A percentile compares a stretch with the other conserved stretches of the same genome.
phyloP scores from a whole-genome alignment of 2,113 vertebrate genomes.

The Mionectes macconnelli region DNA sequence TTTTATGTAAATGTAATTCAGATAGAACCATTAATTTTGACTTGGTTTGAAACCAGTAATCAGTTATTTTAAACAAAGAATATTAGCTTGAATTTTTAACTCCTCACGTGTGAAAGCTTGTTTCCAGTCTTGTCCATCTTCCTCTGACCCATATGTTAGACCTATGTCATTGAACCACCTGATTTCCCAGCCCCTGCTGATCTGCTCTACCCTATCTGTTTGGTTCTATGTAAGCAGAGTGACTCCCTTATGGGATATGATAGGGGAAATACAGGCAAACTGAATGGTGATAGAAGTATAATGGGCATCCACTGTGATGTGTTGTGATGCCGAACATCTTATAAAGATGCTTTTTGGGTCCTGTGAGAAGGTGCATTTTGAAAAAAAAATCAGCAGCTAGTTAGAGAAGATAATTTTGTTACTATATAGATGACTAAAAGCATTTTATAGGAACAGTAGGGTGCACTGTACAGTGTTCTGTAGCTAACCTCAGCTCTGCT shows the following conservation, averaged over 20 bases:
- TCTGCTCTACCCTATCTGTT: background rate
- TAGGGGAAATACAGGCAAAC: background rate
- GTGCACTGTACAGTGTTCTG: background rate
- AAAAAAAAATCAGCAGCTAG: fast-evolving
- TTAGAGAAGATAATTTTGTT: background rate
- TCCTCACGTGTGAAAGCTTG: background rate
- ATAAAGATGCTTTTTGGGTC: background rate
- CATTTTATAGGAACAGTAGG: background rate
- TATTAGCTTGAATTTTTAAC: background rate
- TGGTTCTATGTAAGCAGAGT: background rate
- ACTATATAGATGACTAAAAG: background rate
- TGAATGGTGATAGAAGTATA: background rate
- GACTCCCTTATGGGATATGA: background rate
- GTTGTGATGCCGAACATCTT: background rate
- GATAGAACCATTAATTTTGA: background rate
- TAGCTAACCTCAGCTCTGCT: background rate
- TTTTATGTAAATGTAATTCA: background rate
- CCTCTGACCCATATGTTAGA: fast-evolving
- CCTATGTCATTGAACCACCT: background rate
- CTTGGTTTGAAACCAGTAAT: background rate
- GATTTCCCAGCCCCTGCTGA: background rate
- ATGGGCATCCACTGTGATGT: background rate
- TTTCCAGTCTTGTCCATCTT: background rate
- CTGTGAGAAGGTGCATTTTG: background rate
- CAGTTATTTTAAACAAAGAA: background rate